Conservation (phyloP, 2,113 vertebrate species). For the Atherinomorus stipes region DNA sequence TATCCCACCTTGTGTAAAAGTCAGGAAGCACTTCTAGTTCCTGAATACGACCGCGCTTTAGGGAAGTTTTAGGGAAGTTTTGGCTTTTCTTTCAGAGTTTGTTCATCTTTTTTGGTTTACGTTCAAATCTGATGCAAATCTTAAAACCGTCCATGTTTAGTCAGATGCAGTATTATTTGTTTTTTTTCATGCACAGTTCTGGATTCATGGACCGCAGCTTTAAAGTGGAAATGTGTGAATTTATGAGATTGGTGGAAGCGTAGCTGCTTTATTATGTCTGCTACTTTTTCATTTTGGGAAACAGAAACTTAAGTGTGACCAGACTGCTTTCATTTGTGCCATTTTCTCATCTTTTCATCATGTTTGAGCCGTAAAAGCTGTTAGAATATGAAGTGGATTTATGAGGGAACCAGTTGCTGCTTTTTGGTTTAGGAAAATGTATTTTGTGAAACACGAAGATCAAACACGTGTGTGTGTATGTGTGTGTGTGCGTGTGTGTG, state of each 20-base stretch:
- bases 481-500: conserved; percentile 30
- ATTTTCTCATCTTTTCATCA: neutral
- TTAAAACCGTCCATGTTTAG: neutral
- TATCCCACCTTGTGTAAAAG: conserved; percentile 33
- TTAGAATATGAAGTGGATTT: neutral
- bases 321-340: neutral
- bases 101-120: too few species aligned
- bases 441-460: conserved; percentile 14
- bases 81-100: too few species aligned
- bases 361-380: conserved; percentile 43
- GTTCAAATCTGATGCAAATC: neutral
- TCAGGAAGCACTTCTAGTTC: conserved; percentile 13
- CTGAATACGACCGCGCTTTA: conserved; percentile 8
- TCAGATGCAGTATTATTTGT: neutral
- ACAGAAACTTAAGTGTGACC: neutral
- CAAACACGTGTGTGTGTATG: conserved; percentile 18
- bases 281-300: neutral
- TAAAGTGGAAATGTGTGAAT: neutral
- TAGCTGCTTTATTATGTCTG: conserved; percentile 4
- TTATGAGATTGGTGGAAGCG: conserved; percentile 7
- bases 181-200: neutral
- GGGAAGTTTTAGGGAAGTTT: neutral
- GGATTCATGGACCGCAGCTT: conserved; percentile 1
- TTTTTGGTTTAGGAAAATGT: conserved; percentile 13
- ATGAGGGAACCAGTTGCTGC: conserved; percentile 7